Evolutionary conservation across 2,113 vertebrate genomes (phyloP), one percentile per base, ranked within the genome.

Genomic region (Heptranchias perlo): DNA sequence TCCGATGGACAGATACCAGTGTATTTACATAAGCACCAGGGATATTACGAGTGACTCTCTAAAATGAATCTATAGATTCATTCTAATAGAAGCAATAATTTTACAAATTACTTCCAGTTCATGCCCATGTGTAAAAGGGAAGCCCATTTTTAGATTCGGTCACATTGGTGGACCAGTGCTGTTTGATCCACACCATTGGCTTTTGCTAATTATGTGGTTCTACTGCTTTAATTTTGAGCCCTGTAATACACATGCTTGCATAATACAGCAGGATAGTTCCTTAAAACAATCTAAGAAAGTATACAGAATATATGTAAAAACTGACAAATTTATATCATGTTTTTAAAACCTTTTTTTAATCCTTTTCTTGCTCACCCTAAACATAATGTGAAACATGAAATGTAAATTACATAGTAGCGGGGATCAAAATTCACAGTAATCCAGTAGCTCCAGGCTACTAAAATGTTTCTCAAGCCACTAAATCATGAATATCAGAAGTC

Each of bases 401-500:
- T n/a, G n/a, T n/a, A n/a, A n/a, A n/a, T n/a, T n/a, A n/a, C n/a
- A 95, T 25, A 73, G 64, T 58, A 91, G 65, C 11, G 52, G 94
- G 94, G 65, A 35, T 69, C 87, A 91, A 91, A 91, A 91, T 91
- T 91, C 65, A 69, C 94, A 95, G 94, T 69, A 69, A 69, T 52
- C 44, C 25, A 16, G 64, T 31, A 65, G 92, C 61, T 65, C 92
- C n/a, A 65, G 58, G 39, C 94, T 47, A 95, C 94, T 65, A 28
- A 95, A 49, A 49, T 69, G 73, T 95, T 49, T 69, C 44, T 65
- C 92, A 94, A 94, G 62, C 92, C 92, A 64, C 35, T 44, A 35
- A 94, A 65, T 95, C 13, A 35, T 28, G 62, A 95, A 69, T 16
- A 49, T 39, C 89, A 62, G 58, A 93, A 61, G 31, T n/a, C 87